A percentile compares a stretch with the other conserved stretches of the same genome.
Conservation (phyloP, 2,797 vertebrate species). For the Setipinna tenuifilis region DNA sequence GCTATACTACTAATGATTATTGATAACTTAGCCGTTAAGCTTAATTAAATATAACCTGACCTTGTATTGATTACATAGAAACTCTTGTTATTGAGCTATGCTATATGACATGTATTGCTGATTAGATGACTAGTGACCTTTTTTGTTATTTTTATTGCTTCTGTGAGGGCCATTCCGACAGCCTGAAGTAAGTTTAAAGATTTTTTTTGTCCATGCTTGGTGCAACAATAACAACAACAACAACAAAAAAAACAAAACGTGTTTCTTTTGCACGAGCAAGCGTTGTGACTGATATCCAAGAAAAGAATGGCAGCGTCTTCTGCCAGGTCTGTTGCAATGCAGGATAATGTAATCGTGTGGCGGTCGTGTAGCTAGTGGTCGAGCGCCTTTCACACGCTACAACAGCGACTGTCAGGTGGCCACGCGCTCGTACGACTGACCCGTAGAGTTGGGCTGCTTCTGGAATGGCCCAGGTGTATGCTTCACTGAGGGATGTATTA, state of each 20-base stretch:
- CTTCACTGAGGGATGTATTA: conserved; percentile 73
- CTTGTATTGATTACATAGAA: conserved; percentile 84
- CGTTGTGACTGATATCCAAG: background rate
- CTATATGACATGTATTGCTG: conserved; percentile 82
- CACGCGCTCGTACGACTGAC: background rate
- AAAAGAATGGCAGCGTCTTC: background rate
- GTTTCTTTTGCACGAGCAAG: background rate
- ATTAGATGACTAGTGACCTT: conserved; percentile 78
- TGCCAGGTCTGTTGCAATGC: background rate
- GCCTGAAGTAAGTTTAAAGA: background rate
- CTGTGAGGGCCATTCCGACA: conserved; percentile 73
- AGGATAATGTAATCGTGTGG: background rate
- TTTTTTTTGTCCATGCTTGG: background rate
- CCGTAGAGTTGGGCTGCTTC: conserved; percentile 36
- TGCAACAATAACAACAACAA: background rate
- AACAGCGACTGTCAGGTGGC: background rate
- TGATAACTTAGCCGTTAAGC: conserved; percentile 84
- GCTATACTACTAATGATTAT: conserved; percentile 83
- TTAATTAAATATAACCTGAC: conserved; percentile 84
- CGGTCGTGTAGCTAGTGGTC: background rate
- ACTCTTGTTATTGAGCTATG: conserved; percentile 80
- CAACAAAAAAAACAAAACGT: background rate
- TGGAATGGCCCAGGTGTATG: conserved; percentile 76
- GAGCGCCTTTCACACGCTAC: background rate
- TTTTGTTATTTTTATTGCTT: conserved; percentile 67